Base-by-base conservation (phyloP, 2,113 vertebrate species). In the Zapus hudsonius region DNA sequence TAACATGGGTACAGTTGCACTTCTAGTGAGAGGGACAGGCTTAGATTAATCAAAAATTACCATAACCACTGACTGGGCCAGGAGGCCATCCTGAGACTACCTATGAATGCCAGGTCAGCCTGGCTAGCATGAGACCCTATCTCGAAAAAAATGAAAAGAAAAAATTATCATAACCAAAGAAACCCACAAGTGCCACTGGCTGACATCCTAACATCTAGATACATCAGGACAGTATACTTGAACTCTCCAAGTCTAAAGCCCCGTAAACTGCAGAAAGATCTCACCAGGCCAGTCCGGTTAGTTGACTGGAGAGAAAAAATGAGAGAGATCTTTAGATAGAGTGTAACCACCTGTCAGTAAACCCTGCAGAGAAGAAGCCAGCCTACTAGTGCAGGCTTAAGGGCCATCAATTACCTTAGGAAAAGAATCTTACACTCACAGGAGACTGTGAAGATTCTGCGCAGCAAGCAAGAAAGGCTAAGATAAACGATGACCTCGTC, bases 171-270 rank as follows among this genome's bases (percentile, higher is more conserved):
- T 15, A 47, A 72, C 47, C 33, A 74, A 31, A 31, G 42, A 23
- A 40, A 87, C 4, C 44, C 13, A 17, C 27, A 20, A 79, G 20
- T 40, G 42, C 22, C 36, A 67, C 1, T 70, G 70, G 25, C 61
- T 36, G 89, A 22, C 52, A 69, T 16, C 69, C 36, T 31, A 89
- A 55, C 20, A 42, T 83, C 36, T 81, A 79, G 72, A 90, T 74
- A 61, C 55, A 17, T 90, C 69, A 31, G 57, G 72, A 61, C 52
- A 91, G 55, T 67, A 83, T 70, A 69, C 15, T 31, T 92, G 76
- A 91, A 90, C 23, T 90, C 83, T 92, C 52, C 16, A 22, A 81
- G 83, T 55, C 61, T 81, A 89, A 85, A 93, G 89, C 91, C 81
- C 59, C 23, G 67, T 64, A 81, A 91, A 64, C 57, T 80, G 59